Evolutionary conservation across 2,888 invertebrate genomes (phyloP), one percentile per base, ranked within the genome.

Genomic region (Philereme vetulata): DNA sequence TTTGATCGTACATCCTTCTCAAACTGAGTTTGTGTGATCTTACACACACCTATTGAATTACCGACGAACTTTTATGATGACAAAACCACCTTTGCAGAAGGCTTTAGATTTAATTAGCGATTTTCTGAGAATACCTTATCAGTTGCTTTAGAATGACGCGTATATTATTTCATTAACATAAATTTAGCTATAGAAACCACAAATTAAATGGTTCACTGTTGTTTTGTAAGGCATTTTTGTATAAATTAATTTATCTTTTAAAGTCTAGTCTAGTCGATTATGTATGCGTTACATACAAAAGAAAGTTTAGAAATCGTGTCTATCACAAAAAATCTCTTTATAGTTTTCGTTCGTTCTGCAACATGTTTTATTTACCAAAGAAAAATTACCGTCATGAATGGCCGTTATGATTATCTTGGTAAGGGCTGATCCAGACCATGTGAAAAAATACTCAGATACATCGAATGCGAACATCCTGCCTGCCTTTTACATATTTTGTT

Each of bases 71-170:
- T 85, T 85, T 85, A 84, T 80, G 81, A 78, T 80, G 77, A 80
- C 74, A 77, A 77, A 80, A 82, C 81, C 81, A 82, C 78, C 77
- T 82, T 80, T 76, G 75, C 80, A 78, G 77, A 78, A 74, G 74
- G 74, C 77, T 74, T 77, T 76, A 76, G 77, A 81, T 82, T 86
- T 86, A 86, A 85, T 86, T 84, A 85, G 82, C 76, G 78, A 81
- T 83, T 80, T 79, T 76, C 78, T 76, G 69, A 74, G 72, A 79
- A 76, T 75, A 76, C 77, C 75, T 76, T 78, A 74, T 78, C 75
- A 75, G 75, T 72, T 70, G 72, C 70, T 74, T 66, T 67, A 71
- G 70, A 71, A 71, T 76, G 65, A 72, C 64, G 74, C 67, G 51
- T 62, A 54, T 60, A 57, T 60, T 66, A 67, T 51, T 10, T 32